phyloP scores from a whole-genome alignment of 2,888 invertebrate species.

The Troides oblongomaculatus region DNA sequence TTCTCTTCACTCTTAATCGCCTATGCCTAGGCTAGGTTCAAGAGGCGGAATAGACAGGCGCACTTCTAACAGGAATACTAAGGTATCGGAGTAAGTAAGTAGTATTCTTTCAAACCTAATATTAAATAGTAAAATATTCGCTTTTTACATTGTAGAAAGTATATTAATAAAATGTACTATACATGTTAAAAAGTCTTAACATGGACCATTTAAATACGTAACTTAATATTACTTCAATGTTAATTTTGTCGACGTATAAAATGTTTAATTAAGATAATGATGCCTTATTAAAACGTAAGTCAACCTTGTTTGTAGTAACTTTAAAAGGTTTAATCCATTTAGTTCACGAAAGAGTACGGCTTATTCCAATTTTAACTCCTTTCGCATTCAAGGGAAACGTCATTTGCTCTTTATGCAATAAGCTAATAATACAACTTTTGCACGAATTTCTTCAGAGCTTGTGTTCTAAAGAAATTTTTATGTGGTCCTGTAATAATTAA shows the following conservation, averaged over 20 bases:
- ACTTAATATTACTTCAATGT: not conserved
- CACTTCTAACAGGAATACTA: no score
- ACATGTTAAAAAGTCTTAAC: no score
- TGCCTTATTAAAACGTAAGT: not conserved
- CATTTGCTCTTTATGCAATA: not conserved
- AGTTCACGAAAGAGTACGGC: not conserved
- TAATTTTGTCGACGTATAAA: not conserved
- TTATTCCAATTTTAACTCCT: not conserved
- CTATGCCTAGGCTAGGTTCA: no score
- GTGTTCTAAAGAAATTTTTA: not conserved
- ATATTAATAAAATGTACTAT: no score
- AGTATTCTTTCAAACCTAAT: no score
- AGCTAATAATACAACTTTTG: slow-evolving; percentile 7
- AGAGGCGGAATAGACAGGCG: no score
- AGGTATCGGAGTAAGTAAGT: no score
- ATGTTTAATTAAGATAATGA: not conserved
- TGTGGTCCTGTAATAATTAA: no score
- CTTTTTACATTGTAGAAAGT: no score
- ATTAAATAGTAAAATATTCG: no score
- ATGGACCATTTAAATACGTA: not conserved
- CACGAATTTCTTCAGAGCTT: slow-evolving; percentile 4
- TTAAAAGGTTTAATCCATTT: not conserved
- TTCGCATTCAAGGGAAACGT: not conserved
- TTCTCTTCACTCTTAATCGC: no score
- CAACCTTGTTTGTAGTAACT: not conserved